Conservation (phyloP, 2,797 vertebrate genomes). For the Stomatorhinus walkeri region DNA sequence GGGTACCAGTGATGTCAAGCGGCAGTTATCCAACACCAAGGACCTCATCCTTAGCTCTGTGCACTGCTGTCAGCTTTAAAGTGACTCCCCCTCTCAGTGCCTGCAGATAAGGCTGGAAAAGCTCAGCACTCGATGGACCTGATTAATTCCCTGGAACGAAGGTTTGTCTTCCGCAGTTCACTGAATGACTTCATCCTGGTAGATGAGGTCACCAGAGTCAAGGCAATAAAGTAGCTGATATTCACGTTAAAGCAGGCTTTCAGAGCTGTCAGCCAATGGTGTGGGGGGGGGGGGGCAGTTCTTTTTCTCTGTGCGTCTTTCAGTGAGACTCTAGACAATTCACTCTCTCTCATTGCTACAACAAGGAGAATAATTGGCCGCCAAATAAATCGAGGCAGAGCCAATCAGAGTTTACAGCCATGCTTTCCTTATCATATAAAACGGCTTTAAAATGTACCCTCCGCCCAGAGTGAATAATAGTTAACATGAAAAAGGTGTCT, state of each 20-base stretch:
- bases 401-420: neutral
- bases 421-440: conserved; percentile 14
- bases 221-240: conserved; percentile 79
- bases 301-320: conserved; percentile 52
- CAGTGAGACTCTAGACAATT: conserved; percentile 31
- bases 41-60: conserved; percentile 47
- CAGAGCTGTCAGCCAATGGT: conserved; percentile 34
- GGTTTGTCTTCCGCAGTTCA: conserved; percentile 79
- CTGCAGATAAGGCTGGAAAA: conserved; percentile 57
- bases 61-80: conserved; percentile 71
- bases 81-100: conserved; percentile 62
- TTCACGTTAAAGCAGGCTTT: conserved; percentile 67
- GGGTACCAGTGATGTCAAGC: conserved; percentile 66
- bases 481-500: neutral
- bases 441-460: conserved; percentile 17
- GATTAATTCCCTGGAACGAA: conserved; percentile 82
- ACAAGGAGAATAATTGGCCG: conserved; percentile 58
- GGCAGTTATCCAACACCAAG: conserved; percentile 62
- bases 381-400: conserved; percentile 55
- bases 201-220: conserved; percentile 82
- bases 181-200: conserved; percentile 86
- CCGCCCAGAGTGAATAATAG: neutral
- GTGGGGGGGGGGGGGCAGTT: conserved; percentile 36
- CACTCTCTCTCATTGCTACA: conserved; percentile 38
- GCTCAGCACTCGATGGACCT: conserved; percentile 68